Base-by-base conservation (phyloP, 2,797 vertebrate species). In the Lophotriccus pileatus region DNA sequence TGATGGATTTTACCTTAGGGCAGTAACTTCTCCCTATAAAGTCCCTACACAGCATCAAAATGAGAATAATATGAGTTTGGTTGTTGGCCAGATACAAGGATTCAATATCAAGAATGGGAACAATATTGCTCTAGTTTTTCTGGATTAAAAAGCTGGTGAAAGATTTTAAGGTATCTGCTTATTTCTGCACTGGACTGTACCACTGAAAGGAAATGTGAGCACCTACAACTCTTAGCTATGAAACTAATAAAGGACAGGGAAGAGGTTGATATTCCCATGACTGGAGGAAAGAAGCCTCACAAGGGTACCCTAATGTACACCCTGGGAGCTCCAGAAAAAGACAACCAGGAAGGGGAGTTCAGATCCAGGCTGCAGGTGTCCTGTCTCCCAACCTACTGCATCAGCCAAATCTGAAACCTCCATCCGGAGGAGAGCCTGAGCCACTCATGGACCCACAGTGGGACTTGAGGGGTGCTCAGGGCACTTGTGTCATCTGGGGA, bases 401-500 rank as follows among this genome's bases (percentile, higher is more conserved):
- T 64, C 74, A 84, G 37, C 37, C 78, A 83, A 59, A 89, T 20
- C 20, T 16, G 24, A 87, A 73, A 36, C 14, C 30, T 46, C 50
- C 67, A 47, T 32, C 12, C 14, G 28, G 32, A 77, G 13, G 4
- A 47, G 59, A 86, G 32, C 28, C 10, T 2, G 19, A 84, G 32
- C 27, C 1, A 4, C 59, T 10, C 43, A 3, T 0, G 1, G 60
- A 89, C 53, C 37, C 0, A 0, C 39, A 19, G 47, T 1, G 32
- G 23, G 46, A 52, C 49, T 32, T n/a, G 18, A 68, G 67, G 59
- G 70, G 74, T 58, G 43, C 24, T 43, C 53, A 50, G 20, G 58
- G 27, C 14, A 41, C 34, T 79, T 21, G 4, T 22, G 30, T 25
- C 80, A 77, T 5, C 36, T 6, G 1, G 47, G 13, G 15, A 70